Percentiles rank a stretch among this genome's conserved stretches.
Conservation (phyloP, 2,797 vertebrate species). For the Hafferia zeledoni region DNA sequence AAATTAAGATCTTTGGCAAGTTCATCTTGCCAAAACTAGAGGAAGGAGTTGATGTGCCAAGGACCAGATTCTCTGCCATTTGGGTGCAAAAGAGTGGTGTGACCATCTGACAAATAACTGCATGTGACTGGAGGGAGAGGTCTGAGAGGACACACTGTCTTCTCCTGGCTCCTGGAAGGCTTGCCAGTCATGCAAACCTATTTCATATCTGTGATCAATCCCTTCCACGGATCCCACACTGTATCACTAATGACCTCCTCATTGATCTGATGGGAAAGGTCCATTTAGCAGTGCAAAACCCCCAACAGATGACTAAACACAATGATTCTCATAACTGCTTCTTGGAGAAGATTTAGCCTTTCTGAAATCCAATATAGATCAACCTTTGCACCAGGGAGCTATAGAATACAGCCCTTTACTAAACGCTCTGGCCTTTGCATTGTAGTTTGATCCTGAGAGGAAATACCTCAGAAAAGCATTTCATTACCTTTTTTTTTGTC, state of each 20-base stretch:
- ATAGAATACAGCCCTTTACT: not conserved
- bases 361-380: not conserved
- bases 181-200: not conserved
- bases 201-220: not conserved
- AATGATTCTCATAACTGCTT: not conserved
- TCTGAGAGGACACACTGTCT: not conserved
- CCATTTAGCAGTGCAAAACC: not conserved
- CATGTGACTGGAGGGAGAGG: rapidly evolving
- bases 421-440: not conserved
- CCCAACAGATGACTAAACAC: not conserved
- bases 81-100: rapidly evolving
- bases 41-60: not conserved
- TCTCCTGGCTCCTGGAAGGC: not conserved
- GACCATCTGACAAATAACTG: not conserved
- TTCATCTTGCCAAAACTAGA: not conserved
- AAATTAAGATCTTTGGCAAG: not conserved
- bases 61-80: not conserved
- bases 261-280: not conserved
- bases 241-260: not conserved
- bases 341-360: not conserved
- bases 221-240: not conserved
- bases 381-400: not conserved
- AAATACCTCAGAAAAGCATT: not conserved
- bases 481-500: not conserved
- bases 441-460: not conserved